Evolutionary conservation across 2,113 vertebrate species (phyloP).

Genomic region (Caloenas nicobarica): DNA sequence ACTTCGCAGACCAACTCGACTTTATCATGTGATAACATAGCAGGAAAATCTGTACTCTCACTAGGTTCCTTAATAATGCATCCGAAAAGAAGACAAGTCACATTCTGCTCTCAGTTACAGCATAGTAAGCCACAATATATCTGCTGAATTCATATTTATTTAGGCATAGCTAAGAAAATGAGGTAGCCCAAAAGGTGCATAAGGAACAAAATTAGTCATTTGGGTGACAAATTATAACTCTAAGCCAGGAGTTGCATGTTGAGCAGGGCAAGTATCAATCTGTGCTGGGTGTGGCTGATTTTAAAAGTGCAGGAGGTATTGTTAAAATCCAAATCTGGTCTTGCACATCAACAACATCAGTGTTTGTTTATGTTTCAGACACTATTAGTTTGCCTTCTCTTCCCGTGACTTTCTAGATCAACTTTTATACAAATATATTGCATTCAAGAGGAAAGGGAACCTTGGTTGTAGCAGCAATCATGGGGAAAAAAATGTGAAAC

Average conservation of each 20-base stretch:
- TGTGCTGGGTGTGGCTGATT: not conserved
- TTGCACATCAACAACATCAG: not conserved
- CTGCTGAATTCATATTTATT: constrained; percentile 41
- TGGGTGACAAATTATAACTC: not conserved
- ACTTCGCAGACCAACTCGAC: constrained; percentile 63
- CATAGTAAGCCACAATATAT: constrained; percentile 12
- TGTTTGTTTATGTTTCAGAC: not conserved
- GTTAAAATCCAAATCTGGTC: not conserved
- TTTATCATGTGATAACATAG: constrained; percentile 65
- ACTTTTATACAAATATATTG: not conserved
- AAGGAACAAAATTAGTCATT: constrained; percentile 9
- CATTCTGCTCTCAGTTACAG: constrained; percentile 45
- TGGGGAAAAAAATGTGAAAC: not conserved
- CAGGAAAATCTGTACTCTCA: constrained; percentile 59
- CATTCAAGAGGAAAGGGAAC: not conserved
- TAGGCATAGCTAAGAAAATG: constrained; percentile 24
- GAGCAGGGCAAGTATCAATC: not conserved
- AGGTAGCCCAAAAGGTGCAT: constrained; percentile 23
- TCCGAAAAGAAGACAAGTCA: constrained; percentile 37
- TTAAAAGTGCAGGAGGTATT: not conserved
- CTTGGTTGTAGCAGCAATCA: not conserved
- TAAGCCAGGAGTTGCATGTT: not conserved
- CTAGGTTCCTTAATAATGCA: constrained; percentile 57
- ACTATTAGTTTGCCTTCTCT: not conserved
- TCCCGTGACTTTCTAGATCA: not conserved